Evolutionary conservation across 2,888 invertebrate genomes (phyloP).

Genomic region (Quadriops clusia): DNA sequence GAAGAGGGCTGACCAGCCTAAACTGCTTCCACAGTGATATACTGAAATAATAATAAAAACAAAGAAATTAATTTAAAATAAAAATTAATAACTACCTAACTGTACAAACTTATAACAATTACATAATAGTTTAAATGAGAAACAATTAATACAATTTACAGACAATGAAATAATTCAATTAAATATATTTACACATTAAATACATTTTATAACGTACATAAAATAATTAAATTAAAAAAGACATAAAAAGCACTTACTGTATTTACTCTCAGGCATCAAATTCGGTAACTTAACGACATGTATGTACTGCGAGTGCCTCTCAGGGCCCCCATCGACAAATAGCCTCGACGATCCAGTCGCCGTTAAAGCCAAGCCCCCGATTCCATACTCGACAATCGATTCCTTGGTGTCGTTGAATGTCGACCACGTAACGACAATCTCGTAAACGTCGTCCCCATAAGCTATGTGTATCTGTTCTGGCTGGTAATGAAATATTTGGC

Average conservation of each 20-base stretch:
- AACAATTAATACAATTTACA: constrained; percentile 2
- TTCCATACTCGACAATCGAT: constrained; percentile 66
- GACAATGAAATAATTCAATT: too few relatives aligned
- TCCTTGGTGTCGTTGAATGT: constrained; percentile 55
- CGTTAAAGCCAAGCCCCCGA: constrained; percentile 42
- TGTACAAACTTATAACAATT: background rate
- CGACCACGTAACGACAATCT: constrained; percentile 74
- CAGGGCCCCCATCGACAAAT: constrained; percentile 65
- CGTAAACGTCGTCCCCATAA: constrained; percentile 51
- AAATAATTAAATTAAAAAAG: too few relatives aligned
- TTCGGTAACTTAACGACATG: constrained; percentile 57
- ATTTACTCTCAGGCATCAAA: constrained; percentile 50
- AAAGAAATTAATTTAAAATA: constrained; percentile 6
- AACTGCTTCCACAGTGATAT: constrained; percentile 68
- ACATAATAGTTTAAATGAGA: constrained; percentile 1
- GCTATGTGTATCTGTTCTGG: constrained; percentile 59
- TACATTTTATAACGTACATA: too few relatives aligned
- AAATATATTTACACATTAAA: too few relatives aligned
- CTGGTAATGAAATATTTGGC: constrained; percentile 37
- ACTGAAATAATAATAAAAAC: constrained; percentile 36
- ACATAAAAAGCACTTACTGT: constrained; percentile 38
- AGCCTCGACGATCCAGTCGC: constrained; percentile 45
- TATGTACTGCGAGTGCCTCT: constrained; percentile 57
- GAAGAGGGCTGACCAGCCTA: constrained; percentile 75
- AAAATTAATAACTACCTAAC: background rate